Percentiles rank a stretch among this genome's conserved stretches.
phyloP scores from a whole-genome alignment of 2,888 invertebrate genomes.

The Netelia virgata region DNA sequence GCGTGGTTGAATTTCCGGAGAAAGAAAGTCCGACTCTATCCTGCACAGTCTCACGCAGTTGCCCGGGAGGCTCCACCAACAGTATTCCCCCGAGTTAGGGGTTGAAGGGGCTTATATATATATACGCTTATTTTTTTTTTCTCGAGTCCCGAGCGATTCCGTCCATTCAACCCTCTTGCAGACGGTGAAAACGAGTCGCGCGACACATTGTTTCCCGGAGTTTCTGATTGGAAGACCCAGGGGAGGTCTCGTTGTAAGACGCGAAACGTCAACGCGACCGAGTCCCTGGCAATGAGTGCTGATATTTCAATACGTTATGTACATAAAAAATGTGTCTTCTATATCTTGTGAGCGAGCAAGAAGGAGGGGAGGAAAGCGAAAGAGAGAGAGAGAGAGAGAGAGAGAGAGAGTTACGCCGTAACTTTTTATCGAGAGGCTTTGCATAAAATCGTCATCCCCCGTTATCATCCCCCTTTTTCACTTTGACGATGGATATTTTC shows the following conservation, averaged over 20 bases:
- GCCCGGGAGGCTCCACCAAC: constrained; percentile 48
- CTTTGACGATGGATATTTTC: neutral
- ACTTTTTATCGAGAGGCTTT: constrained; percentile 35
- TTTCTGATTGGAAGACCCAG: constrained; percentile 43
- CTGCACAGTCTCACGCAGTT: constrained; percentile 20
- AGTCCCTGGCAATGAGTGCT: constrained; percentile 35
- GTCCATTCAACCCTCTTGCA: constrained; percentile 37
- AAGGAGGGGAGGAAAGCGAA: neutral
- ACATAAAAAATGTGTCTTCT: constrained; percentile 33
- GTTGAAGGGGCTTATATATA: constrained; percentile 18
- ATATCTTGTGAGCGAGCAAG: neutral
- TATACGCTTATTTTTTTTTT: constrained; percentile 16
- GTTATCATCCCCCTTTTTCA: constrained; percentile 18
- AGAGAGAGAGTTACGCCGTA: constrained; percentile 18
- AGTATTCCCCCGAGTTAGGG: constrained; percentile 27
- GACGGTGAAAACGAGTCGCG: constrained; percentile 34
- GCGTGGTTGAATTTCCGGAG: constrained; percentile 50
- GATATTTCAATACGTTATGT: constrained; percentile 55
- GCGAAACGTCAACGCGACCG: neutral
- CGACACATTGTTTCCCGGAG: constrained; percentile 61
- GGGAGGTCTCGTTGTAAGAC: constrained; percentile 19
- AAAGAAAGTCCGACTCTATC: constrained; percentile 56
- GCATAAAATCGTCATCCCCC: constrained; percentile 36
- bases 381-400: constrained; percentile 33
- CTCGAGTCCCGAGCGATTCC: constrained; percentile 57